Conservation (phyloP, 2,888 invertebrate genomes). For the Tipula helvola region DNA sequence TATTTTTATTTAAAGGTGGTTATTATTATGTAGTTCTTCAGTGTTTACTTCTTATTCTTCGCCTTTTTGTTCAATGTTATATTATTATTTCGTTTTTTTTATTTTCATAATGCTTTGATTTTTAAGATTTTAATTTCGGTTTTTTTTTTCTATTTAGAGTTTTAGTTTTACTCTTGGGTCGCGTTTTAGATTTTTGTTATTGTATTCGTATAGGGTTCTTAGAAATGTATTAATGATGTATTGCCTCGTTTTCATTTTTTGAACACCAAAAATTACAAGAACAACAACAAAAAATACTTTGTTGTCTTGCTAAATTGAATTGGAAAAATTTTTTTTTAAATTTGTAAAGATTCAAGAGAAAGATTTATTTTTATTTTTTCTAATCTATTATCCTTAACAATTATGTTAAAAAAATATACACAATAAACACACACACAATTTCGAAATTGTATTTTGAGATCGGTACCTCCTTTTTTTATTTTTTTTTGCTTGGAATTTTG, state of each 20-base stretch:
- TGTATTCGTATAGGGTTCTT: not conserved
- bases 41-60: not conserved
- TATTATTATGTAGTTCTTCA: slow-evolving; percentile 4
- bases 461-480: not conserved
- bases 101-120: not conserved
- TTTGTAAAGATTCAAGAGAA: too few species aligned
- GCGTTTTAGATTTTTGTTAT: not conserved
- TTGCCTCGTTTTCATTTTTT: not conserved
- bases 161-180: not conserved
- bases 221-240: not conserved
- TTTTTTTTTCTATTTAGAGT: not conserved
- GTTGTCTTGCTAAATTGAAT: not conserved
- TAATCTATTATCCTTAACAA: not conserved
- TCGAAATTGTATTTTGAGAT: not conserved
- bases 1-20: not conserved
- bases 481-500: not conserved
- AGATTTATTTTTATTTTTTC: not conserved
- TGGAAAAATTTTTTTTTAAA: not conserved
- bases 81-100: not conserved
- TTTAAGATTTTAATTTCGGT: not conserved
- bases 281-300: not conserved
- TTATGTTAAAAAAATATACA: not conserved
- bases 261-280: not conserved
- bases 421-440: not conserved
- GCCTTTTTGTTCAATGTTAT: not conserved